A percentile compares a stretch with the other conserved stretches of the same genome.
phyloP scores from a whole-genome alignment of 1,140 invertebrate genomes.

The Zaprionus davidi region DNA sequence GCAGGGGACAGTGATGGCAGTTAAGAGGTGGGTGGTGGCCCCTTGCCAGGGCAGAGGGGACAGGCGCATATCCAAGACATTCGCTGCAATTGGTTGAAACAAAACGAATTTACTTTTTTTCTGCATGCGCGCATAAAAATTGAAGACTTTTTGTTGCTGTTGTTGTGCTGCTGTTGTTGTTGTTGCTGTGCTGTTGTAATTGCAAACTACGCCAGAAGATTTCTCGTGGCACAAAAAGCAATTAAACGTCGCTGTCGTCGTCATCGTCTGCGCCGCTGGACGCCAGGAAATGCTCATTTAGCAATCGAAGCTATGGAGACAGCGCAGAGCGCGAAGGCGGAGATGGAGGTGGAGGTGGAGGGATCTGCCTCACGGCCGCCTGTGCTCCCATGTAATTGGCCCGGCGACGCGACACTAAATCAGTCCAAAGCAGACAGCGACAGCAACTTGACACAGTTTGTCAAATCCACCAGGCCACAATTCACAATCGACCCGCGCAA shows the following conservation, averaged over 20 bases:
- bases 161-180: conserved; percentile 6
- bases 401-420: conserved; percentile 75
- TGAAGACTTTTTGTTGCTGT: conserved; percentile 50
- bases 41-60: not conserved
- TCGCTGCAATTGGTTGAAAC: conserved; percentile 53
- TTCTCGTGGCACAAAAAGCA: conserved; percentile 78
- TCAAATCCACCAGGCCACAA: conserved; percentile 52
- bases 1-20: conserved; percentile 1
- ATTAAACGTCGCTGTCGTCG: conserved; percentile 62
- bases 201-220: conserved; percentile 62
- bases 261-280: conserved; percentile 73
- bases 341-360: conserved; percentile 5
- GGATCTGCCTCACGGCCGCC: conserved; percentile 14
- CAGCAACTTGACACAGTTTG: conserved; percentile 76
- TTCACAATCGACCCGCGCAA: not conserved
- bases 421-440: conserved; percentile 69
- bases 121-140: conserved; percentile 58
- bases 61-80: conserved; percentile 28
- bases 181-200: conserved; percentile 16
- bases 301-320: conserved; percentile 54
- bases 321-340: not conserved
- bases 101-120: conserved; percentile 53
- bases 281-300: conserved; percentile 84
- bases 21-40: not conserved
- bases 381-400: conserved; percentile 71